Base-by-base conservation (phyloP, 1,140 invertebrate genomes). In the Zaprionus camerounensis region DNA sequence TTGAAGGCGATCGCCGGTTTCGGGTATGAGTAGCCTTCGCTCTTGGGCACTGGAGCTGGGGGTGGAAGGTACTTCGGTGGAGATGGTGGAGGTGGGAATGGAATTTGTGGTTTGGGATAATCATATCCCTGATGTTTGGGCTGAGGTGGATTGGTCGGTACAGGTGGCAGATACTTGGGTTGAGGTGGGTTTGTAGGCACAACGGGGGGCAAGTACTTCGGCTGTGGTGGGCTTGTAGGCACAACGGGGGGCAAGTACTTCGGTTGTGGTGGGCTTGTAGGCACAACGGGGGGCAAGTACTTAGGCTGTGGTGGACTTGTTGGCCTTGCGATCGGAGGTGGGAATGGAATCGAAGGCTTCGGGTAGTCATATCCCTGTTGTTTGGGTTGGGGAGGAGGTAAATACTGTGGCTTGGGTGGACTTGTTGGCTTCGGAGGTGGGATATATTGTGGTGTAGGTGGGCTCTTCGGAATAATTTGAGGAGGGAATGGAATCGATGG, bases 1-100 rank as follows among this genome's bases (percentile, higher is more conserved):
- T 85, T 34, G 46, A 88, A 88, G n/a, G 85, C 69, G 64, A 88
- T 85, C 55, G 78, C 69, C 24, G 85, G 85, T 41, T 82, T 90
- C 1, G 85, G 85, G 22, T 88, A 88, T 6, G 85, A 90, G 67
- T 88, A 88, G 15, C 85, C 85, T 7, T 68, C 68, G 57, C 53
- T 59, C 28, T 90, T 88, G 15, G 85, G 74, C 7, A 71, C 71
- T 3, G 83, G 77, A 3, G 71, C 71, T 5, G 83, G 77, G 1
- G 67, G 74, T 15, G 71, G 81, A 64, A 71, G 70, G 64, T 81
- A 76, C 20, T 63, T 74, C 24, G 68, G 22, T 41, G 66, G 34
- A 26, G 46, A 24, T 5, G 46, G 46, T 49, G 76, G 58, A 24
- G 78, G 53, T 34, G 82, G 82, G 63, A 91, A 91, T 24, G 82